A percentile compares a stretch with the other conserved stretches of the same genome.
Evolutionary conservation across 2,888 invertebrate genomes (phyloP).

Genomic region (Hymenopus coronatus): DNA sequence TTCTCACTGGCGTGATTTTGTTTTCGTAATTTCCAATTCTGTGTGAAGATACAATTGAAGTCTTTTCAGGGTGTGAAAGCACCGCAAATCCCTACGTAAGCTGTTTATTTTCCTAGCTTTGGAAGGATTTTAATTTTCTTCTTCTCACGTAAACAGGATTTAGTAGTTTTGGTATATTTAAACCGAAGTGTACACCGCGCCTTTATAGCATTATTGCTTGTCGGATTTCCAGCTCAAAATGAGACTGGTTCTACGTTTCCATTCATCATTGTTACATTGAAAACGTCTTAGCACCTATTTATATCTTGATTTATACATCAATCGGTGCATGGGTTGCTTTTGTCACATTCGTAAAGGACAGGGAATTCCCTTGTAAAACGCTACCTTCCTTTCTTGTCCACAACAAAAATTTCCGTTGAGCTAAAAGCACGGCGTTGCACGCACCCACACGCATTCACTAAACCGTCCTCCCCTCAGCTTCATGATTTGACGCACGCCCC

Average conservation of each 20-base stretch:
- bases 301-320: background rate
- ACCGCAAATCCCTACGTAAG: background rate
- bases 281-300: background rate
- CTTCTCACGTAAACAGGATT: background rate
- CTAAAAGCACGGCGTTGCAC: background rate
- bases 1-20: too few relatives aligned
- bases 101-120: background rate
- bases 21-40: too few relatives aligned
- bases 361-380: background rate
- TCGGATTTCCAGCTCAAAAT: background rate
- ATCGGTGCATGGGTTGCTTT: background rate
- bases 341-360: background rate
- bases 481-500: conserved; percentile 17
- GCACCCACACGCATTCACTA: conserved; percentile 3
- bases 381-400: background rate
- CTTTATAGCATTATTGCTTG: background rate
- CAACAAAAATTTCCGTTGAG: background rate
- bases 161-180: background rate
- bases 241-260: background rate
- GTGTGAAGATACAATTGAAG: too few relatives aligned
- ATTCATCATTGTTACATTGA: background rate
- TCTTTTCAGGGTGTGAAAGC: background rate
- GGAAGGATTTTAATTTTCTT: background rate
- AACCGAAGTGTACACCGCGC: background rate
- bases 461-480: background rate